A percentile compares a stretch with the other conserved stretches of the same genome.
phyloP scores from a whole-genome alignment of 2,797 vertebrate genomes.

The Dromococcyx pavoninus region DNA sequence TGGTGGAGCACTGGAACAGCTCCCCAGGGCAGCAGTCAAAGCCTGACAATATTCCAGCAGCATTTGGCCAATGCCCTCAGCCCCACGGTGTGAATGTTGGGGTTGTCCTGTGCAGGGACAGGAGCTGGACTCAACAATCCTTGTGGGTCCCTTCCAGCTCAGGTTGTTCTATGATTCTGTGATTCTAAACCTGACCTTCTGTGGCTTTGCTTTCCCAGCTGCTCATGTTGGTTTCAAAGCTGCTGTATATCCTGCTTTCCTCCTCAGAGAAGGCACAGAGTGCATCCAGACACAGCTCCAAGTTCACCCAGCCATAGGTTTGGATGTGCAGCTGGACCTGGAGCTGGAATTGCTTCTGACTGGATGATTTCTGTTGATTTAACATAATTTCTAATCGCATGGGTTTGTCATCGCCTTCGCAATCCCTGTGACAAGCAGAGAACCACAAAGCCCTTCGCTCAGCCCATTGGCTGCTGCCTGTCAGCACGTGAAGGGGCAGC shows the following conservation, averaged over 20 bases:
- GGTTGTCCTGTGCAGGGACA: too few species aligned
- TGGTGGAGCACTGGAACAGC: too few species aligned
- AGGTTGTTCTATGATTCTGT: too few species aligned
- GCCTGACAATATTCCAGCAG: too few species aligned
- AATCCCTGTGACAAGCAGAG: neutral
- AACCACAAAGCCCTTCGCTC: fast-evolving
- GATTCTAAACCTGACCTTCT: neutral
- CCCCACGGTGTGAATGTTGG: too few species aligned
- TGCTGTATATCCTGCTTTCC: neutral
- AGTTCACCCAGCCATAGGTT: neutral
- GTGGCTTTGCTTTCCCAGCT: neutral
- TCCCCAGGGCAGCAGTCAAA: too few species aligned
- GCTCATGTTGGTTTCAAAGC: neutral
- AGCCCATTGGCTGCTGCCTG: neutral
- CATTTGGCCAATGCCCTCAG: too few species aligned
- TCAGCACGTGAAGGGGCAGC: neutral
- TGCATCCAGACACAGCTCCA: neutral
- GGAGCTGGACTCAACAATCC: too few species aligned
- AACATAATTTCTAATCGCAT: neutral
- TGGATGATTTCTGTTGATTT: fast-evolving
- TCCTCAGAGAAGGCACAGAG: neutral
- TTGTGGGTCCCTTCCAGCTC: too few species aligned
- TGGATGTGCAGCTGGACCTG: neutral
- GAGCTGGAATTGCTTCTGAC: neutral
- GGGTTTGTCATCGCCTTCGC: neutral